Percentiles rank a stretch among this genome's conserved stretches.
Conservation (phyloP, 2,113 vertebrate species). For the Campylomormyrus numenius region DNA sequence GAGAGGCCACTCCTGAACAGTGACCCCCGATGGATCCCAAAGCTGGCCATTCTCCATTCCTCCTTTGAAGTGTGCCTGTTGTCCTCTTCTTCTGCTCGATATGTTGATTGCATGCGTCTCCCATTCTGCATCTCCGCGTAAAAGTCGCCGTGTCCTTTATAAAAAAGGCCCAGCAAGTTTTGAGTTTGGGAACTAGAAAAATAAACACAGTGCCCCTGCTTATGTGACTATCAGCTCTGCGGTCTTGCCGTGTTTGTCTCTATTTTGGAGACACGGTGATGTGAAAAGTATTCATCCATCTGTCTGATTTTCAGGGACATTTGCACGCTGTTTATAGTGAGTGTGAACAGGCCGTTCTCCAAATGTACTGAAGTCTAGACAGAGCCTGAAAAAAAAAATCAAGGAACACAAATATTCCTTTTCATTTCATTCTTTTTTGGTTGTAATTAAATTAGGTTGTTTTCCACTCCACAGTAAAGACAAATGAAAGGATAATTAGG, state of each 20-base stretch:
- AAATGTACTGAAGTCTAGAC: neutral
- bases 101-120: constrained; percentile 8
- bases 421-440: neutral
- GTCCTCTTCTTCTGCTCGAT: neutral
- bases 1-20: neutral
- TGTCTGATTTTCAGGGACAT: neutral
- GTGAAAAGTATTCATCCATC: neutral
- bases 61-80: constrained; percentile 14
- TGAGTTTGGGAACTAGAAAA: neutral
- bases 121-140: neutral
- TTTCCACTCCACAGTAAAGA: neutral
- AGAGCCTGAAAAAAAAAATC: neutral
- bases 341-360: neutral
- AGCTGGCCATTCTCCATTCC: constrained; percentile 1
- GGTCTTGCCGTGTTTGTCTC: neutral
- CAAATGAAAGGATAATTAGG: neutral
- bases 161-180: neutral
- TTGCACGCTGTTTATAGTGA: neutral
- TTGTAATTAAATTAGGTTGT: neutral
- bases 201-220: neutral
- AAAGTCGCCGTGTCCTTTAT: neutral
- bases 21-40: constrained; percentile 1
- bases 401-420: neutral
- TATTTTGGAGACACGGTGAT: neutral
- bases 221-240: neutral